Evolutionary conservation across 2,113 vertebrate genomes (phyloP).

Genomic region (Arizona elegans): DNA sequence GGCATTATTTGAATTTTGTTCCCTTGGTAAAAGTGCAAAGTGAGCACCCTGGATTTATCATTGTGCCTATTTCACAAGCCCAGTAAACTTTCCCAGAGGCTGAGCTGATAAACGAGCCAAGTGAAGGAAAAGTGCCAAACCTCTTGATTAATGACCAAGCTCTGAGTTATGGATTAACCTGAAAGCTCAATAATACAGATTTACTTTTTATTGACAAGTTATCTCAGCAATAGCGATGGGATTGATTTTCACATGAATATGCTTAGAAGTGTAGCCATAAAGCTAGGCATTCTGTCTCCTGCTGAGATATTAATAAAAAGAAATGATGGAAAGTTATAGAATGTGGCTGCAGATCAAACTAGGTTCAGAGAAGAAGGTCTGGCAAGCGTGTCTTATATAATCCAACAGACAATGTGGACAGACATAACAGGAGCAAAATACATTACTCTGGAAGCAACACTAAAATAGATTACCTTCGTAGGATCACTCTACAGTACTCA

Average conservation of each 20-base stretch:
- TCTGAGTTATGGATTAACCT: not conserved
- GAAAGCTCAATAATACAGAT: not conserved
- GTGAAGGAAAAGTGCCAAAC: conserved; percentile 15
- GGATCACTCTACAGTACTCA: not conserved
- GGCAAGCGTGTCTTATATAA: not conserved
- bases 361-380: not conserved
- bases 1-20: not conserved
- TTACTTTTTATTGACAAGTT: not conserved
- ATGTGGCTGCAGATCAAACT: not conserved
- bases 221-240: not conserved
- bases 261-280: not conserved
- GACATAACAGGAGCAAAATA: not conserved
- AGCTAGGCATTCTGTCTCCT: not conserved
- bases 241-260: not conserved
- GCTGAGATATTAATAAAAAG: not conserved
- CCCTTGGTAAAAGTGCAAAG: not conserved
- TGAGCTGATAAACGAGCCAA: not conserved
- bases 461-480: not conserved
- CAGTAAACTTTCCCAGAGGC: not conserved
- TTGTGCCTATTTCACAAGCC: not conserved
- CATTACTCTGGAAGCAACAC: not conserved
- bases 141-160: not conserved
- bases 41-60: not conserved
- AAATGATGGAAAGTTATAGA: not conserved
- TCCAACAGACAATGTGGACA: not conserved